phyloP scores from a whole-genome alignment of 2,888 invertebrate genomes.

The Strigamia maritima region DNA sequence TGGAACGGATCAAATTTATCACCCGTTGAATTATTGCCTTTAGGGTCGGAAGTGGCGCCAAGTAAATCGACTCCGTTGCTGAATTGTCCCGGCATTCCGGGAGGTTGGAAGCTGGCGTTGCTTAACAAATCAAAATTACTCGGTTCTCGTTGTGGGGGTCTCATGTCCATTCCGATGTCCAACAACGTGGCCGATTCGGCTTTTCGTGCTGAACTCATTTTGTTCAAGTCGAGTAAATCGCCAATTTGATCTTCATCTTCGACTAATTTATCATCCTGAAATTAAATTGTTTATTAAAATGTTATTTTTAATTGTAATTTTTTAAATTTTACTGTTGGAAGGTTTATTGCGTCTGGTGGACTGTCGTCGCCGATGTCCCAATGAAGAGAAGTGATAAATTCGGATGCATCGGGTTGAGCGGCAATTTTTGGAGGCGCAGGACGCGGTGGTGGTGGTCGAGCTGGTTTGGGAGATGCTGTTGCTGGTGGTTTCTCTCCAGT shows the following conservation, averaged over 20 bases:
- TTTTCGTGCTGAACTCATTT: neutral
- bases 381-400: constrained; percentile 40
- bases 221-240: constrained; percentile 40
- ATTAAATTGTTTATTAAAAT: neutral
- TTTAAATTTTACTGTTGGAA: neutral
- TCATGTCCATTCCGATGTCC: constrained; percentile 38
- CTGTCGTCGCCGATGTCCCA: constrained; percentile 39
- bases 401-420: neutral
- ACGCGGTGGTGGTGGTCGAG: constrained; percentile 38
- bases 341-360: neutral
- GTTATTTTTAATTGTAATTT: neutral
- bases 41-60: neutral
- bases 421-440: constrained; percentile 1
- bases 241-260: constrained; percentile 17
- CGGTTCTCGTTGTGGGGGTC: constrained; percentile 33
- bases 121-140: constrained; percentile 43
- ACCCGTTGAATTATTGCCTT: neutral
- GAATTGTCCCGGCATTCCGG: neutral
- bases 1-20: constrained; percentile 27
- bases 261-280: neutral
- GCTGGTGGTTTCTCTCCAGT: neutral
- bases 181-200: constrained; percentile 28
- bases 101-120: neutral
- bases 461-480: constrained; percentile 15
- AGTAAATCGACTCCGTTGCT: constrained; percentile 40